Evolutionary conservation across 2,888 invertebrate genomes (phyloP).

Genomic region (Colletes collaris): DNA sequence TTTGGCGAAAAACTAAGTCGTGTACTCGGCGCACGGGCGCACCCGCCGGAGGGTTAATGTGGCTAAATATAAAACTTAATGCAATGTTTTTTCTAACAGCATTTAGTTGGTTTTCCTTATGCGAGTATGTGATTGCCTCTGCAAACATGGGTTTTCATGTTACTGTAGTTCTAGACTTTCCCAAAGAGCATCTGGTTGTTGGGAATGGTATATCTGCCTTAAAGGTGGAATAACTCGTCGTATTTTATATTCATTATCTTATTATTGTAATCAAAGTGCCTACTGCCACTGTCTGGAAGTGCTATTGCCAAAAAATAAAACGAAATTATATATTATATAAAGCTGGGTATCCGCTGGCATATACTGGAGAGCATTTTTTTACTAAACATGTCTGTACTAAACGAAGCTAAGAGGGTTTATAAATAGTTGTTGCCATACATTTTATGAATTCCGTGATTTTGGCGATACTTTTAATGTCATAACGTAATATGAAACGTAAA

Average conservation of each 20-base stretch:
- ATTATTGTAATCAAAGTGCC: slow-evolving; percentile 76
- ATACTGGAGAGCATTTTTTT: slow-evolving; percentile 30
- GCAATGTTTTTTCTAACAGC: slow-evolving; percentile 85
- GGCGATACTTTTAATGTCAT: not conserved
- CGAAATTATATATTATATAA: slow-evolving; percentile 16
- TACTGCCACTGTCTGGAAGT: slow-evolving; percentile 76
- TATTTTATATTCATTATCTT: slow-evolving; percentile 72
- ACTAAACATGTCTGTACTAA: slow-evolving; percentile 17
- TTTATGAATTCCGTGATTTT: not conserved
- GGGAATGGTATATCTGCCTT: slow-evolving; percentile 85
- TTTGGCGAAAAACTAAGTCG: no score
- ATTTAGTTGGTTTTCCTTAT: slow-evolving; percentile 97
- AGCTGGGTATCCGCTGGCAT: slow-evolving; percentile 36
- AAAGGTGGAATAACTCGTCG: slow-evolving; percentile 78
- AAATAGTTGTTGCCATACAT: slow-evolving; percentile 7
- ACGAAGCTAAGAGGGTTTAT: slow-evolving; percentile 11
- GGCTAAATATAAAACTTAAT: slow-evolving; percentile 5
- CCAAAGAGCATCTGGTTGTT: slow-evolving; percentile 91
- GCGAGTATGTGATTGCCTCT: slow-evolving; percentile 95
- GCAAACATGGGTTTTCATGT: slow-evolving; percentile 97
- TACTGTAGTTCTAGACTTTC: slow-evolving; percentile 94
- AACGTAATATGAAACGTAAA: not conserved
- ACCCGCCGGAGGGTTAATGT: not conserved
- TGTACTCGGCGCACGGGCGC: no score
- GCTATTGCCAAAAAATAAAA: slow-evolving; percentile 57